Percentiles rank a stretch among this genome's conserved stretches.
Conservation (phyloP, 2,888 invertebrate genomes). For the Lycaena phlaeas region DNA sequence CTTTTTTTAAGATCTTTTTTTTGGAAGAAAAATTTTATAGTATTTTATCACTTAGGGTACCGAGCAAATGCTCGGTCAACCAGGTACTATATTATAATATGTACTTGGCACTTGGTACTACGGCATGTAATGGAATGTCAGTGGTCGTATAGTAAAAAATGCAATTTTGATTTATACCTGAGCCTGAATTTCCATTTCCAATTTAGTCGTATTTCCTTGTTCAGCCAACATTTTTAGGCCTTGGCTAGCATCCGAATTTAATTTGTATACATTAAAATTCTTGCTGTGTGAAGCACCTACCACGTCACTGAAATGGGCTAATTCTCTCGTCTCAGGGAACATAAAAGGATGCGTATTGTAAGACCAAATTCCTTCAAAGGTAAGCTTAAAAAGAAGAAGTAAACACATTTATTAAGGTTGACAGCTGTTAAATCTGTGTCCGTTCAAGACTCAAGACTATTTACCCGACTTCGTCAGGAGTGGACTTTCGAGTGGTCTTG, state of each 20-base stretch:
- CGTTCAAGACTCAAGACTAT: no score
- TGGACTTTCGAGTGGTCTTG: no score
- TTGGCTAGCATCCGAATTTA: constrained; percentile 39
- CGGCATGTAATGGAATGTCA: no score
- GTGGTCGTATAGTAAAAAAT: background rate
- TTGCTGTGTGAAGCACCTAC: constrained; percentile 58
- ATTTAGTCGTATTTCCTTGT: constrained; percentile 55
- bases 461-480: no score
- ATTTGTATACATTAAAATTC: constrained; percentile 41
- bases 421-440: no score
- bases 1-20: no score
- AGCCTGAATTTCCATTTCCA: constrained; percentile 50
- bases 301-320: constrained; percentile 52
- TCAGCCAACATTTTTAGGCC: constrained; percentile 56
- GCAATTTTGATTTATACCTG: constrained; percentile 27
- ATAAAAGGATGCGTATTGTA: constrained; percentile 48
- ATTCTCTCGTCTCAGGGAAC: constrained; percentile 34
- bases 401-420: no score
- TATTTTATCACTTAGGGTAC: no score
- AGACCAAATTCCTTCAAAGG: constrained; percentile 55
- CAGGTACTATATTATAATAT: no score
- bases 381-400: constrained; percentile 32
- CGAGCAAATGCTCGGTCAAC: no score
- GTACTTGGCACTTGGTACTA: no score
- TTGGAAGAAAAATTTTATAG: no score